These are phyloP conservation scores for Procavia capensis DNA, from an alignment of 2,113 vertebrate species.

Conservation along the genomic window DNA sequence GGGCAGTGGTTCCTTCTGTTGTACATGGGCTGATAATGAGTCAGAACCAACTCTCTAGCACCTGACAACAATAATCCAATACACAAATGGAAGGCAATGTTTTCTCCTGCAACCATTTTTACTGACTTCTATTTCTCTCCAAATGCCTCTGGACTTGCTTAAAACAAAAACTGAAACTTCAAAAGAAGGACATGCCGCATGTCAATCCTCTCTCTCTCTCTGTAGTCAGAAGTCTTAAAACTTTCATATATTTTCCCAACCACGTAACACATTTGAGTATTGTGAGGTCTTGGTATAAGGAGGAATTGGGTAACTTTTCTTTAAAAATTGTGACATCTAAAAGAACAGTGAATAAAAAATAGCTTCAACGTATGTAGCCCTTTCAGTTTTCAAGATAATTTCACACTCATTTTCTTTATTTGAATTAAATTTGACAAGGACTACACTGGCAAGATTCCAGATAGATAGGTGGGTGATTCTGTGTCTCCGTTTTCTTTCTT, in stretches of 20 bases:
- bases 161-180: neutral
- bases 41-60: no score
- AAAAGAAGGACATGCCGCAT: neutral
- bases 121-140: neutral
- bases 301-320: neutral
- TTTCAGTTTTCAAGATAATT: conserved; percentile 27
- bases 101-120: neutral
- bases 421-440: neutral
- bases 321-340: neutral
- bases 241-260: neutral
- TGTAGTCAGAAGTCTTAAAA: neutral
- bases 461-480: neutral
- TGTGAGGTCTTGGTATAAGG: neutral
- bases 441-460: neutral
- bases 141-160: neutral
- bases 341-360: conserved; percentile 1
- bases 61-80: no score
- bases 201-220: neutral
- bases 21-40: no score
- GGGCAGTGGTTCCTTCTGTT: no score
- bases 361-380: neutral
- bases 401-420: neutral
- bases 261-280: neutral
- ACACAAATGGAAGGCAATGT: neutral
- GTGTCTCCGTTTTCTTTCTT: neutral